phyloP scores from a whole-genome alignment of 2,797 vertebrate genomes.

The Hafferia zeledoni region DNA sequence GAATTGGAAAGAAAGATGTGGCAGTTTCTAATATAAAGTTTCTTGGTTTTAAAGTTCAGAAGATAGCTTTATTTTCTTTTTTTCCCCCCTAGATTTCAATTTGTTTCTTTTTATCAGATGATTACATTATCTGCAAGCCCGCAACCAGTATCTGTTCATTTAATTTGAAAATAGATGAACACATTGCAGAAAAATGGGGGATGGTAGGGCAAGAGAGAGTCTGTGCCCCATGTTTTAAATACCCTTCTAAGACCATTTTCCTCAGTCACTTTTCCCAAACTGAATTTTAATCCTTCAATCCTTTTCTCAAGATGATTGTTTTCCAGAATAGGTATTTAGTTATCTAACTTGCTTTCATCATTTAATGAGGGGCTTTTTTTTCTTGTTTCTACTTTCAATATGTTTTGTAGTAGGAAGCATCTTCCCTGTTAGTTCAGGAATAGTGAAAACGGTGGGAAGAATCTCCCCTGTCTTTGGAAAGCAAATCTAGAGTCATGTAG shows the following conservation, averaged over 20 bases:
- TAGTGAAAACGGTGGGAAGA: neutral
- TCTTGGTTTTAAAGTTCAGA: neutral
- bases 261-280: neutral
- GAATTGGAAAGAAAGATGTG: conserved; percentile 7
- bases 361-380: neutral
- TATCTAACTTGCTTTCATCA: neutral
- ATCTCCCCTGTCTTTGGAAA: neutral
- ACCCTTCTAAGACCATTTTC: neutral
- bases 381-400: neutral
- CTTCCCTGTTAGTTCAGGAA: neutral
- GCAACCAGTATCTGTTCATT: neutral
- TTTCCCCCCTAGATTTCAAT: neutral
- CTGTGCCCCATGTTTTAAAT: neutral
- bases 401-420: neutral
- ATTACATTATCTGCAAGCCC: neutral
- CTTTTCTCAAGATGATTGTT: neutral
- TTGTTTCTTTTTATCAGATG: neutral
- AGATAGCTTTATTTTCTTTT: neutral
- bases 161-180: neutral
- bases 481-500: neutral
- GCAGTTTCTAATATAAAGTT: neutral
- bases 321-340: neutral
- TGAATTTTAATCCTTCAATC: neutral
- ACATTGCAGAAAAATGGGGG: neutral
- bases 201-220: fast-evolving